These are phyloP conservation scores for Falco peregrinus DNA, from an alignment of 2,797 vertebrate genomes.

Conservation along the genomic window DNA sequence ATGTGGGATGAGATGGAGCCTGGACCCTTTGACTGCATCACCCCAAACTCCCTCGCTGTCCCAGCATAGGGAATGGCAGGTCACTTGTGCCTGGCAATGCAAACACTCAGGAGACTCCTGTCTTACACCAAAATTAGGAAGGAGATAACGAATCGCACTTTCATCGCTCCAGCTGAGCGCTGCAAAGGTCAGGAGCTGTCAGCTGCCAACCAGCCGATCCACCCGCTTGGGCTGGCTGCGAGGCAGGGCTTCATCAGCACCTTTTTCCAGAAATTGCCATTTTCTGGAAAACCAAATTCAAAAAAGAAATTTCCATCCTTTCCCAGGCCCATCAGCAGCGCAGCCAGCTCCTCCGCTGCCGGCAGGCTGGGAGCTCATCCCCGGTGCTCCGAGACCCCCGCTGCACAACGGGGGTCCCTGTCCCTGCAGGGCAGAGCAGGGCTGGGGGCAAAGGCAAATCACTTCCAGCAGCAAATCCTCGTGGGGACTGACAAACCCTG, in stretches of 20 bases:
- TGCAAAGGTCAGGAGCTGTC: background rate
- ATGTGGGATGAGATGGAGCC: background rate
- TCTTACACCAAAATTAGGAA: background rate
- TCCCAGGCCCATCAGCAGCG: background rate
- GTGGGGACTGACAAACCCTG: accelerated
- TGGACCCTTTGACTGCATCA: background rate
- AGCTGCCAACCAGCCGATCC: background rate
- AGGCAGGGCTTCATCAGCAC: background rate
- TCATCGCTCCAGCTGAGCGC: background rate
- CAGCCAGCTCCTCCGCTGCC: background rate
- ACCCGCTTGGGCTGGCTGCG: background rate
- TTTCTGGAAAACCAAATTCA: too few species aligned
- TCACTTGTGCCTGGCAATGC: background rate
- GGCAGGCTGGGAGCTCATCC: background rate
- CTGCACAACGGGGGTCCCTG: accelerated
- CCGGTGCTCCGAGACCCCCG: background rate
- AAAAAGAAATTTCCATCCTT: background rate
- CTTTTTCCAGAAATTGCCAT: background rate
- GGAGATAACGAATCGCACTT: background rate
- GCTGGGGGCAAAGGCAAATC: accelerated
- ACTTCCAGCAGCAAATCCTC: background rate
- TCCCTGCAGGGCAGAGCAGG: background rate
- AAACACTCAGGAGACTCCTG: background rate
- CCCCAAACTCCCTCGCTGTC: accelerated
- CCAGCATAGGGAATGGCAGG: accelerated